phyloP scores from a whole-genome alignment of 2,797 vertebrate genomes.

The Crenuchus spilurus region DNA sequence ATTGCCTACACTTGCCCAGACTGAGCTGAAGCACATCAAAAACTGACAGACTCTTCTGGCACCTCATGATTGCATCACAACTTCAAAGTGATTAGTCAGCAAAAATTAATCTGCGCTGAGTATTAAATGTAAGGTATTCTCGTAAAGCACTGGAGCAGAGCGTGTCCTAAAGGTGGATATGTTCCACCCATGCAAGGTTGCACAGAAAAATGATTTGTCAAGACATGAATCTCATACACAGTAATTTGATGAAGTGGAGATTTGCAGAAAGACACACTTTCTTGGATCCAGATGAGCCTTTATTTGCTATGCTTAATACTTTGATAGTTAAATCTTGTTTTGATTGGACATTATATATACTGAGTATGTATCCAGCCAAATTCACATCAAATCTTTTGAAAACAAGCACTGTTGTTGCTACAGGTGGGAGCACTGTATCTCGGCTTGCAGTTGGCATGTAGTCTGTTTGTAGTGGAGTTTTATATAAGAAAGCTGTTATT shows the following conservation, averaged over 20 bases:
- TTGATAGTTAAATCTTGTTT: conserved; percentile 22
- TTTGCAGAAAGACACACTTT: not conserved
- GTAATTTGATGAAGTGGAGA: conserved; percentile 24
- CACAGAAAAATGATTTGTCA: conserved; percentile 36
- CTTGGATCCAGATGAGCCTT: conserved; percentile 6
- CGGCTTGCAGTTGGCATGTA: conserved; percentile 5
- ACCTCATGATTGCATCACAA: conserved; percentile 46
- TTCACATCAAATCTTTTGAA: not conserved
- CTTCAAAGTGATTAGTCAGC: conserved; percentile 49
- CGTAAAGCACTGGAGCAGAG: conserved; percentile 33
- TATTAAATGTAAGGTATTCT: conserved; percentile 41
- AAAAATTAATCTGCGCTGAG: conserved; percentile 31
- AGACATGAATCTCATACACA: conserved; percentile 42
- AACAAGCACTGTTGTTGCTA: not conserved
- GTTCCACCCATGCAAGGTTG: not conserved
- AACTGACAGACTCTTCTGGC: conserved; percentile 25
- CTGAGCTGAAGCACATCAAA: conserved; percentile 27
- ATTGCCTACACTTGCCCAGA: conserved; percentile 51
- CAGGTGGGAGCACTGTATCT: conserved; percentile 13
- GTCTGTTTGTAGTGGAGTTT: conserved; percentile 15
- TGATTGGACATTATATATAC: not conserved
- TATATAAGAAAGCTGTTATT: not conserved
- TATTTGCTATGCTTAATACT: conserved; percentile 5
- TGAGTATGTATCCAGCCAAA: not conserved
- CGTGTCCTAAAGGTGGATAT: conserved; percentile 11